Base-by-base conservation (phyloP, 2,797 vertebrate genomes). In the Streptopelia turtur region DNA sequence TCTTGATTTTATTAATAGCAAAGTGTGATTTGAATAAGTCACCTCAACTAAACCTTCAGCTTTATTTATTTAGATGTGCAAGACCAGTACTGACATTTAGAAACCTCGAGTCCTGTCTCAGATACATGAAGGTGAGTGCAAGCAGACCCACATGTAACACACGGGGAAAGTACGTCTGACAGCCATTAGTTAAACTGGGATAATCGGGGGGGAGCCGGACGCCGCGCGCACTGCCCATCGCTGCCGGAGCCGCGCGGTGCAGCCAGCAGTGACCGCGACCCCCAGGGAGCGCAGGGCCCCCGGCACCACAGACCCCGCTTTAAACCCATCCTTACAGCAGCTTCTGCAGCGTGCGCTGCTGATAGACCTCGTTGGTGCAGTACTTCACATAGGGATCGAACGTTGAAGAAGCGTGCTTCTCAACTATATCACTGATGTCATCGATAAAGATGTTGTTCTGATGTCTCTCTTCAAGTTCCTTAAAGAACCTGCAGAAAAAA, bases 281-380 rank as follows among this genome's bases (percentile, higher is more conserved):
- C 37, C 37, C 37, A 37, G 37, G 37, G 37, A 37, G 37, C 37
- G 12, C 39, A 39, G 39, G 39, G 39, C 39, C 39, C 37, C 39
- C 39, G 5, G 39, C 39, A 3, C 39, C 39, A 39, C 39, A 39
- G 17, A 43, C 16, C 41, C 41, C 7, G 15, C 16, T 8, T 63
- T 39, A 33, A 56, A 47, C 37, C 1, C 35, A 50, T 37, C 97
- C 99, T 99, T 97, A 99, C 99, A 99, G 86, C 50, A 99, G 96
- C 89, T 98, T 99, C 97, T 99, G 99, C 35, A 99, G 98, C 0
- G 99, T 99, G 41, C 99, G 98, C 91, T 99, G 99, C 95, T 99
- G 99, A 57, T 99, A 99, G 77, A 99, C 99, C 96, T 99, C 99
- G 14, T 99, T 99, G 87, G 98, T 99, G 98, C 99, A 99, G 96